phyloP scores from a whole-genome alignment of 1,140 invertebrate genomes.

The Palaemon carinicauda region DNA sequence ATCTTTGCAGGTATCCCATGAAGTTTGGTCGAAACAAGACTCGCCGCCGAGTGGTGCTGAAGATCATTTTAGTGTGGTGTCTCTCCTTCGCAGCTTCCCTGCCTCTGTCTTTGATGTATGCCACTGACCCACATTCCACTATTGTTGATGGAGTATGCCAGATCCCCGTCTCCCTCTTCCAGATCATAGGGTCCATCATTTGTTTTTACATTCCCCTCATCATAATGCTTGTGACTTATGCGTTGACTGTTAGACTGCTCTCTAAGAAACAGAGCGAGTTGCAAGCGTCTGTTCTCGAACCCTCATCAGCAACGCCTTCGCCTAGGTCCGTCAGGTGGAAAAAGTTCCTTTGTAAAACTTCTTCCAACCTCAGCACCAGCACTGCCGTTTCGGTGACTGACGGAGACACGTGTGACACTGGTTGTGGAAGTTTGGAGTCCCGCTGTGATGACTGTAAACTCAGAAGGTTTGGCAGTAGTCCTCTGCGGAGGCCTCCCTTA shows the following conservation, averaged over 20 bases:
- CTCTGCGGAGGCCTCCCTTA: constrained; percentile 26
- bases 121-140: constrained; percentile 79
- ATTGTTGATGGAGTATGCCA: constrained; percentile 79
- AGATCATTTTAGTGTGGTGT: constrained; percentile 91
- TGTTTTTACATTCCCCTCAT: constrained; percentile 95
- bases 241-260: constrained; percentile 84
- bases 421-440: not conserved
- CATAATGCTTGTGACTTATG: constrained; percentile 94
- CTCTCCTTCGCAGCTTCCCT: constrained; percentile 88
- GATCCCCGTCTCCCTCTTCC: constrained; percentile 87
- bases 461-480: constrained; percentile 16
- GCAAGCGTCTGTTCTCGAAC: constrained; percentile 64
- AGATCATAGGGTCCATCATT: constrained; percentile 90
- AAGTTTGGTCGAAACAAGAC: constrained; percentile 90
- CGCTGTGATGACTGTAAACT: not conserved
- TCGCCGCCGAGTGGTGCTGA: constrained; percentile 81
- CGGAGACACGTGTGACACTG: not conserved
- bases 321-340: constrained; percentile 43
- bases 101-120: constrained; percentile 87
- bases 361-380: constrained; percentile 50
- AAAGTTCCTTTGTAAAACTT: constrained; percentile 53
- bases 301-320: constrained; percentile 33
- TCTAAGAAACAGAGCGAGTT: constrained; percentile 80
- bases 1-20: constrained; percentile 75
- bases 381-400: constrained; percentile 49